Evolutionary conservation across 2,797 vertebrate species (phyloP).

Genomic region (Melopsittacus undulatus): DNA sequence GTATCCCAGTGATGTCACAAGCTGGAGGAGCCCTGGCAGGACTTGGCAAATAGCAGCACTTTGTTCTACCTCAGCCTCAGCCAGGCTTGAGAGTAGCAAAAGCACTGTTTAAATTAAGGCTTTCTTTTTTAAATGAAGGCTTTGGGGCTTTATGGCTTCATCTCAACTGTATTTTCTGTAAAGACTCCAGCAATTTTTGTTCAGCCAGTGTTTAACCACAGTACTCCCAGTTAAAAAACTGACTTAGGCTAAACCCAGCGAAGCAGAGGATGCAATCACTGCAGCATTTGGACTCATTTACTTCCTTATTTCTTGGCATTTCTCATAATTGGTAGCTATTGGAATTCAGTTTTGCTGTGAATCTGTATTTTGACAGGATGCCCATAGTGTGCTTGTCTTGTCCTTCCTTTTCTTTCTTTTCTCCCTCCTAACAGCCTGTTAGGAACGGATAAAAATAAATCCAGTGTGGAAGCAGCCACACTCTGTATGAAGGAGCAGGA

Average conservation of each 20-base stretch:
- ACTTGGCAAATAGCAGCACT: neutral
- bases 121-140: neutral
- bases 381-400: fast-evolving
- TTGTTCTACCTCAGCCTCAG: neutral
- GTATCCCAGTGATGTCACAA: neutral
- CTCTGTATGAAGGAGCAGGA: neutral
- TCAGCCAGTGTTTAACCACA: neutral
- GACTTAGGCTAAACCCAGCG: neutral
- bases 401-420: neutral
- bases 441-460: neutral
- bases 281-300: neutral
- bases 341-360: neutral
- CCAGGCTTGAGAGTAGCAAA: neutral
- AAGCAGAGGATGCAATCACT: neutral
- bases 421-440: neutral
- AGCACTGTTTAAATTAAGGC: neutral
- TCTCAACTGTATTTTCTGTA: neutral
- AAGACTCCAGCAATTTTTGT: neutral
- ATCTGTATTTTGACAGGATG: neutral
- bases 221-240: neutral
- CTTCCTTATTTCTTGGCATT: neutral
- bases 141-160: neutral
- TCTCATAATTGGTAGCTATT: neutral
- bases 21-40: neutral
- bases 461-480: neutral